Evolutionary conservation across 2,113 vertebrate genomes (phyloP), one percentile per base, ranked within the genome.

Genomic region (Phalacrocorax aristotelis): DNA sequence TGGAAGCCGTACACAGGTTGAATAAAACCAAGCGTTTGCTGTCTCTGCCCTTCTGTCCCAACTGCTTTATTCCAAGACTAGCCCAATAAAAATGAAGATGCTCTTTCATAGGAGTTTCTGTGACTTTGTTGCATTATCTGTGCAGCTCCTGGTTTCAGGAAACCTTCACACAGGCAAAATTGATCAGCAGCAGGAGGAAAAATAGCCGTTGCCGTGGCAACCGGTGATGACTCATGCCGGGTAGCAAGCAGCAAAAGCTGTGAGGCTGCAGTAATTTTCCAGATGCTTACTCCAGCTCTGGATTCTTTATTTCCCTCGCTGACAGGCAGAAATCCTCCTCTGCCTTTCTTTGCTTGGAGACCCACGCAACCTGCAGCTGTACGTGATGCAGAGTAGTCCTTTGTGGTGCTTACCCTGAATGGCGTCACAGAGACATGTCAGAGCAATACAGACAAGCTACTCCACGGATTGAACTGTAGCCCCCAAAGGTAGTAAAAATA

Each of bases 181-280:
- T 95, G 97, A 98, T 97, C 95, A 89, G 77, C 89, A 58, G 97
- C 79, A 64, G 93, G 91, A 74, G 93, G 90, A 97, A 97, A 96
- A 97, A 95, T 94, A 87, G 94, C 92, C 0, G 91, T 98, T 98
- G 97, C 97, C 81, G 25, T 1, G 69, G 97, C 95, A 98, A 98
- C 97, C 11, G 15, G 71, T 17, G 97, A 87, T 98, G 98, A 98
- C 92, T 98, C 98, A 98, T 87, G 90, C 68, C 0, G 54, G 94
- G 88, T 44, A 81, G 82, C 94, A 93, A 94, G 96, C 93, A 30
- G 94, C 46, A 21, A 87, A 91, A 97, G 61, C 95, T 38, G n/a
- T 93, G 95, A 98, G 97, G 87, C 97, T 98, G 98, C 98, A 96
- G 98, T 97, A 98, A 98, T 98, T 98, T 98, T 98, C 98, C 98